phyloP scores from a whole-genome alignment of 2,113 vertebrate species.

The Pelodiscus sinensis region DNA sequence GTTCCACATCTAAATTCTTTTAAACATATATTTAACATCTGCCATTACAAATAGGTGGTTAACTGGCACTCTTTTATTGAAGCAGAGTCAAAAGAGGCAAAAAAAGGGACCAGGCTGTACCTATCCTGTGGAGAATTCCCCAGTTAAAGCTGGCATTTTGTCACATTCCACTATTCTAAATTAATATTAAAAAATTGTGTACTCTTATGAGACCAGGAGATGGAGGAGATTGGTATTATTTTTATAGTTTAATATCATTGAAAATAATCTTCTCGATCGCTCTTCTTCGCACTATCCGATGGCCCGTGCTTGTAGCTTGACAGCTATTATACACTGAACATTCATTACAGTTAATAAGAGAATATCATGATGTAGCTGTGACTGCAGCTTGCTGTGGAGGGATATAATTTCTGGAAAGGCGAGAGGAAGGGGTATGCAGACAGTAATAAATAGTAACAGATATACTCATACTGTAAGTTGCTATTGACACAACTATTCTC shows the following conservation, averaged over 20 bases:
- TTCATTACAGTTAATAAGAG: neutral
- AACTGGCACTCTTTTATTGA: neutral
- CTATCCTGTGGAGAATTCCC: neutral
- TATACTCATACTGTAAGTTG: neutral
- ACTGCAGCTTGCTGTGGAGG: neutral
- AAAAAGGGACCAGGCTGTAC: neutral
- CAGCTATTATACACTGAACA: neutral
- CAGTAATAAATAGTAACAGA: neutral
- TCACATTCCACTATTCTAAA: conserved; percentile 27
- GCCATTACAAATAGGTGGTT: neutral
- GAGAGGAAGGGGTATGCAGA: neutral
- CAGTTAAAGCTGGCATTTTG: conserved; percentile 12
- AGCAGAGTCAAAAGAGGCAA: neutral
- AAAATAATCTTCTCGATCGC: neutral
- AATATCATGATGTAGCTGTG: neutral
- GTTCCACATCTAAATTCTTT: neutral
- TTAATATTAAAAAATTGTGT: neutral
- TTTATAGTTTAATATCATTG: too few species aligned
- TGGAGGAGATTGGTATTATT: neutral
- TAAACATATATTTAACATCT: neutral
- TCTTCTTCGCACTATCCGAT: neutral
- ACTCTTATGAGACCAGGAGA: neutral
- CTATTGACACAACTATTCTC: neutral
- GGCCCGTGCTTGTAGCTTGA: neutral
- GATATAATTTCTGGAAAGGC: neutral